phyloP scores from a whole-genome alignment of 1,140 invertebrate species.

The Drosophila neocordata region DNA sequence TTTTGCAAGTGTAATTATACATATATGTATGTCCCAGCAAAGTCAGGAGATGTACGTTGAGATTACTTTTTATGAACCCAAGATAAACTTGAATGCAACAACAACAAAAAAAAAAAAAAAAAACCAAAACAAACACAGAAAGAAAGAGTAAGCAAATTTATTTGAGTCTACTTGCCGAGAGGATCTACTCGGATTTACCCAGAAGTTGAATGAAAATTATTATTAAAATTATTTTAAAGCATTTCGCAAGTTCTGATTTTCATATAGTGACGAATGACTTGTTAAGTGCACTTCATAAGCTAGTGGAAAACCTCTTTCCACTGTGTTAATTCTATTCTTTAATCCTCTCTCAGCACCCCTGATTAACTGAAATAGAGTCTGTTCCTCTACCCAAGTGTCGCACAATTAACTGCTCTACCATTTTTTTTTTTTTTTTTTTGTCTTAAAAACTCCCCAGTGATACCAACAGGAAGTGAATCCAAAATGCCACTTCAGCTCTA shows the following conservation, averaged over 20 bases:
- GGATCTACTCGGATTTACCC: not conserved
- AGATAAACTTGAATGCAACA: conserved; percentile 25
- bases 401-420: conserved; percentile 63
- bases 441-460: conserved; percentile 71
- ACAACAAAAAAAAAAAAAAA: not conserved
- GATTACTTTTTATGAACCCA: conserved; percentile 65
- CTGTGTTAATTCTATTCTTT: conserved; percentile 38
- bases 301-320: not conserved
- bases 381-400: conserved; percentile 42
- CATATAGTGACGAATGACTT: no score
- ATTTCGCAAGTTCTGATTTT: no score
- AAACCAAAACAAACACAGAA: not conserved
- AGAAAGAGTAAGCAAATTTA: conserved; percentile 26
- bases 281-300: conserved; percentile 36
- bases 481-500: conserved; percentile 15
- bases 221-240: no score
- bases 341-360: conserved; percentile 45
- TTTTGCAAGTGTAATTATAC: conserved; percentile 77
- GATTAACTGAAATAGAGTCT: conserved; percentile 48
- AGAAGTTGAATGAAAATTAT: not conserved
- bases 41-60: conserved; percentile 48
- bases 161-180: not conserved
- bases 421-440: conserved; percentile 14
- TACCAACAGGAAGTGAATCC: conserved; percentile 47
- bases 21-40: conserved; percentile 23